These are phyloP conservation scores for Apostichopus japonicus DNA, from an alignment of 35 echinoderm and acorn worm species.

Conservation along the genomic window DNA sequence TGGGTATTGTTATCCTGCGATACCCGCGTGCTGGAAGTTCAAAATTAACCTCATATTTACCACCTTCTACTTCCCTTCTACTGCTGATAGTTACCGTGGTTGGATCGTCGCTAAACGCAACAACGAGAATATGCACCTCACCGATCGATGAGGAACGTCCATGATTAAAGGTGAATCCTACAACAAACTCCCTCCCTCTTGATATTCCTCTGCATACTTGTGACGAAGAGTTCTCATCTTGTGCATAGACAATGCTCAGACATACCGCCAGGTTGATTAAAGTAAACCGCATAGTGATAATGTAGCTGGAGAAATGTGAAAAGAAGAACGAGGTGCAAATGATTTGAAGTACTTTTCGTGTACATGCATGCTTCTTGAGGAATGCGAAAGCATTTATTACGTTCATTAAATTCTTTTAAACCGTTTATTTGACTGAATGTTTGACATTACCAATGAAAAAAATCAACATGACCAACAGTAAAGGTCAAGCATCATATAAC, in stretches of 20 bases:
- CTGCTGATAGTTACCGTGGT: constrained; percentile 72
- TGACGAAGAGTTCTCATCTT: not conserved
- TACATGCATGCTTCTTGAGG: too few relatives aligned
- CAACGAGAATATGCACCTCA: constrained; percentile 46
- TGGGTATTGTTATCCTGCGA: constrained; percentile 9
- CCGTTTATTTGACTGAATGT: too few relatives aligned
- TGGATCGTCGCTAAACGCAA: constrained; percentile 64
- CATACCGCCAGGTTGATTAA: not conserved
- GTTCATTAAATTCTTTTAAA: too few relatives aligned
- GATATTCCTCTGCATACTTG: constrained; percentile 59
- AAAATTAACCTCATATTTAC: constrained; percentile 24
- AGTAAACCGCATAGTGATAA: not conserved
- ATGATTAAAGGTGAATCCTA: constrained; percentile 34
- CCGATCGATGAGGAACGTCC: not conserved
- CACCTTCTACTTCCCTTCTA: constrained; percentile 31
- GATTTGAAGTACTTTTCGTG: too few relatives aligned
- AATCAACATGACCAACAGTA: too few relatives aligned
- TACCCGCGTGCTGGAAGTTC: constrained; percentile 43
- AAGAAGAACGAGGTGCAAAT: too few relatives aligned
- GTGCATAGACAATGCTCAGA: not conserved
- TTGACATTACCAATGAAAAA: too few relatives aligned
- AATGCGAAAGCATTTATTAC: too few relatives aligned
- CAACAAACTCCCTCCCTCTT: constrained; percentile 49
- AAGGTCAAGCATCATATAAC: too few relatives aligned
- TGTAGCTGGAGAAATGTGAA: too few relatives aligned